Percentiles rank a stretch among this genome's conserved stretches.
Conservation (phyloP, 2,797 vertebrate species). For the Acridotheres tristis region DNA sequence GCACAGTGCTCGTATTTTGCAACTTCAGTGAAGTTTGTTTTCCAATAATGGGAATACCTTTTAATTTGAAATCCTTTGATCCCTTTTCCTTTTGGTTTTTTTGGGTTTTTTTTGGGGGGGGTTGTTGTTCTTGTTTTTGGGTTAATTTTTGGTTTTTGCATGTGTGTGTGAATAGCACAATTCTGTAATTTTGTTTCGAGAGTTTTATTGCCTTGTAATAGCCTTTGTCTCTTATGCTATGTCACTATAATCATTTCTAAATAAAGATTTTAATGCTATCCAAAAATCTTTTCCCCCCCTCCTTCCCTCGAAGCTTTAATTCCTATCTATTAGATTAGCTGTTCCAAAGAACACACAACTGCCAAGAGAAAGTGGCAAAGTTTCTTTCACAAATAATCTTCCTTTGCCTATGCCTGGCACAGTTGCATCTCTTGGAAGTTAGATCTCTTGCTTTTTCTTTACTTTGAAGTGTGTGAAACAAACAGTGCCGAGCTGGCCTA, state of each 20-base stretch:
- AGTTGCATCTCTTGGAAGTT: background rate
- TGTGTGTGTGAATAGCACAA: background rate
- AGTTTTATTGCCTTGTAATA: background rate
- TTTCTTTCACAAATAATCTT: background rate
- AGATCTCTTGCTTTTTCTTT: background rate
- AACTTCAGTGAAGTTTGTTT: background rate
- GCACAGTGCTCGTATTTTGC: background rate
- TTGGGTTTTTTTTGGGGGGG: background rate
- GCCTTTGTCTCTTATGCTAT: background rate
- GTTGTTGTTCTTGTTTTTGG: too few relatives aligned
- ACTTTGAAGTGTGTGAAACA: background rate
- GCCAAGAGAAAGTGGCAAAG: background rate
- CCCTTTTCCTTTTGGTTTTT: background rate
- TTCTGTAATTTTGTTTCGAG: background rate
- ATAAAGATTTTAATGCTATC: background rate
- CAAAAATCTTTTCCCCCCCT: accelerated
- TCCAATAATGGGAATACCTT: background rate
- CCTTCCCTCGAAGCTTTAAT: background rate
- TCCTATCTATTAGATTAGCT: background rate
- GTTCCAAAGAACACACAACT: background rate
- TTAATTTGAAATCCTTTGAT: background rate
- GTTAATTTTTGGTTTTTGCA: background rate
- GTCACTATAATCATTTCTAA: background rate
- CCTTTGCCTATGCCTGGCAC: background rate
- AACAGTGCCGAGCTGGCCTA: background rate